Conservation (phyloP, 2,888 invertebrate genomes). For the Andrena dorsata region DNA sequence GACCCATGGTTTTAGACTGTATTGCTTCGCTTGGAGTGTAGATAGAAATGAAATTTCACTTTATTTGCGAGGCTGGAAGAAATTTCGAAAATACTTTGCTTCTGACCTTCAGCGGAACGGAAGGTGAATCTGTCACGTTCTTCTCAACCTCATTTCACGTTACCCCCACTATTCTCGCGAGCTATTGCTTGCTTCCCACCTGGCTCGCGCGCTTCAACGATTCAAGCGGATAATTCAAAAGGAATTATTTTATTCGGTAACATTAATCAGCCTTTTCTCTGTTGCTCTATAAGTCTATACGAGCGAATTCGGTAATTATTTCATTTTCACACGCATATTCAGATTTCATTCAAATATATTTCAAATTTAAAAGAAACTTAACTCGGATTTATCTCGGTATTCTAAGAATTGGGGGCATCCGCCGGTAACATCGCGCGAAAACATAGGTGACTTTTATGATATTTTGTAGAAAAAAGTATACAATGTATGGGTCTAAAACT, state of each 20-base stretch:
- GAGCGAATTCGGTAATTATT: neutral
- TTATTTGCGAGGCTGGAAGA: slow-evolving; percentile 39
- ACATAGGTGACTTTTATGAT: too few relatives aligned
- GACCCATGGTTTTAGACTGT: slow-evolving; percentile 86
- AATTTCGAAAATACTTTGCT: slow-evolving; percentile 30
- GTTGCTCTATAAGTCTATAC: too few relatives aligned
- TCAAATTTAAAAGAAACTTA: neutral
- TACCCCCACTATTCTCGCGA: slow-evolving; percentile 44
- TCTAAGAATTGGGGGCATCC: neutral
- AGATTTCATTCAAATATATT: neutral
- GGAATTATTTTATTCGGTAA: neutral
- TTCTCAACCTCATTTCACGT: slow-evolving; percentile 29
- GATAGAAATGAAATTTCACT: neutral
- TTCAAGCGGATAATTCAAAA: neutral
- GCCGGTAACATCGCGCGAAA: too few relatives aligned
- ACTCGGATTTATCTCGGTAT: neutral
- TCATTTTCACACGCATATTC: too few relatives aligned
- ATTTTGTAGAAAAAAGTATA: too few relatives aligned
- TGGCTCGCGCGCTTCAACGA: too few relatives aligned
- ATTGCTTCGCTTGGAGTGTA: neutral
- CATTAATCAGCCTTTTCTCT: neutral
- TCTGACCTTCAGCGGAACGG: slow-evolving; percentile 68
- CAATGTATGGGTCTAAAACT: too few relatives aligned
- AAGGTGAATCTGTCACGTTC: slow-evolving; percentile 64
- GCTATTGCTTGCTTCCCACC: neutral